These are phyloP conservation scores for Nomada goodeniana DNA, from an alignment of 2,888 invertebrate genomes.

Conservation along the genomic window DNA sequence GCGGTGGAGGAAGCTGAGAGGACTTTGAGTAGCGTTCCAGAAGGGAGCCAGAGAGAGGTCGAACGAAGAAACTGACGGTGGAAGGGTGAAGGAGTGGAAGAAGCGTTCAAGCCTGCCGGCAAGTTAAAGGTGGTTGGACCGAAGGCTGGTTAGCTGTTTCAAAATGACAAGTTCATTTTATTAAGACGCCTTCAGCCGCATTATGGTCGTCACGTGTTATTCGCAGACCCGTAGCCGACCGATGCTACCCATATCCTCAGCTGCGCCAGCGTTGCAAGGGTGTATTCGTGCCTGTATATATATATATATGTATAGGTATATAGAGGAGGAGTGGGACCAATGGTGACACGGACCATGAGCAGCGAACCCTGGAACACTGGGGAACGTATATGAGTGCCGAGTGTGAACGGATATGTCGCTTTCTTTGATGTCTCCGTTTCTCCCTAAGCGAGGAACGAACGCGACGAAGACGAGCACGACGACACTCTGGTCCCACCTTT, in stretches of 20 bases:
- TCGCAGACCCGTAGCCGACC: constrained; percentile 72
- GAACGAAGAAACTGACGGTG: neutral
- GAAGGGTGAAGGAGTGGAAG: constrained; percentile 31
- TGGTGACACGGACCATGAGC: constrained; percentile 65
- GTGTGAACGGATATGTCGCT: constrained; percentile 83
- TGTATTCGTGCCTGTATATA: constrained; percentile 31
- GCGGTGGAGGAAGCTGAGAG: constrained; percentile 62
- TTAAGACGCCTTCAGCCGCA: constrained; percentile 79
- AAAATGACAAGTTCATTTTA: constrained; percentile 83
- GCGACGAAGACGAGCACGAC: constrained; percentile 42
- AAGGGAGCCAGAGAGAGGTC: constrained; percentile 33
- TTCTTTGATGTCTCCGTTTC: constrained; percentile 81
- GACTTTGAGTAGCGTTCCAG: constrained; percentile 69
- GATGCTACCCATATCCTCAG: constrained; percentile 66
- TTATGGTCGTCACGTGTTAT: constrained; percentile 77
- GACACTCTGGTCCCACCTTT: constrained; percentile 32
- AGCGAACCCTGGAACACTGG: constrained; percentile 60
- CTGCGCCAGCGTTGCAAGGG: constrained; percentile 32
- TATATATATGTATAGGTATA: neutral
- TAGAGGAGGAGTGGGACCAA: constrained; percentile 2
- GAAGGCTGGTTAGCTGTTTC: constrained; percentile 76
- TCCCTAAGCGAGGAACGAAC: constrained; percentile 41
- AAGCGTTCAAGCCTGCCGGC: constrained; percentile 64
- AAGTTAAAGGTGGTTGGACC: constrained; percentile 69
- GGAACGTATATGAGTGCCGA: constrained; percentile 73